phyloP scores from a whole-genome alignment of 2,888 invertebrate genomes.

The Phaonia tiefii region DNA sequence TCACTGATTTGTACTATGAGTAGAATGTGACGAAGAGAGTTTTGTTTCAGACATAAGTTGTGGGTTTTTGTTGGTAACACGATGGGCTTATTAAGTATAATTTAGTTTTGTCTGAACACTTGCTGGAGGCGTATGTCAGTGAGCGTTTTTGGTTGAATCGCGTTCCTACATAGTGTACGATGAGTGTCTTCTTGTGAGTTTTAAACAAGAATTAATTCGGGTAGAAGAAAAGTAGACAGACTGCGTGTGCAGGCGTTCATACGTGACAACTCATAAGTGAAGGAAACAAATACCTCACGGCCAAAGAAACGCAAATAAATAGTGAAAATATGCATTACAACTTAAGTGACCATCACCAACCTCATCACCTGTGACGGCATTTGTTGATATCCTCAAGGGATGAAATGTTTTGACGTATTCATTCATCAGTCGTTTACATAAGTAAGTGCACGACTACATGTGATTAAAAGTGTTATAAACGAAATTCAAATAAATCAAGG shows the following conservation, averaged over 20 bases:
- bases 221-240: neutral
- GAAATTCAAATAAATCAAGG: neutral
- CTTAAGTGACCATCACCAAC: too few relatives aligned
- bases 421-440: neutral
- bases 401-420: neutral
- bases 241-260: too few relatives aligned
- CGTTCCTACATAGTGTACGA: constrained; percentile 43
- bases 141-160: constrained; percentile 38
- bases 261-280: neutral
- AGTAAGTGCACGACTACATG: neutral
- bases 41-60: neutral
- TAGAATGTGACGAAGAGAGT: neutral
- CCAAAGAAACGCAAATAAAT: too few relatives aligned
- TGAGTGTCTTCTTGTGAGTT: constrained; percentile 13
- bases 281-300: too few relatives aligned
- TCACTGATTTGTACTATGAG: neutral
- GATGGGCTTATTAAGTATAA: constrained; percentile 56
- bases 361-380: neutral
- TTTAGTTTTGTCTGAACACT: constrained; percentile 66
- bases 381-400: too few relatives aligned
- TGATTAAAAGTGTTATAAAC: neutral
- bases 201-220: constrained; percentile 16
- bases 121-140: constrained; percentile 55
- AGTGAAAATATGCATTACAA: too few relatives aligned
- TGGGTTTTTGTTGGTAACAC: constrained; percentile 20